phyloP scores from a whole-genome alignment of 2,113 vertebrate genomes.

The Cichladusa arquata region DNA sequence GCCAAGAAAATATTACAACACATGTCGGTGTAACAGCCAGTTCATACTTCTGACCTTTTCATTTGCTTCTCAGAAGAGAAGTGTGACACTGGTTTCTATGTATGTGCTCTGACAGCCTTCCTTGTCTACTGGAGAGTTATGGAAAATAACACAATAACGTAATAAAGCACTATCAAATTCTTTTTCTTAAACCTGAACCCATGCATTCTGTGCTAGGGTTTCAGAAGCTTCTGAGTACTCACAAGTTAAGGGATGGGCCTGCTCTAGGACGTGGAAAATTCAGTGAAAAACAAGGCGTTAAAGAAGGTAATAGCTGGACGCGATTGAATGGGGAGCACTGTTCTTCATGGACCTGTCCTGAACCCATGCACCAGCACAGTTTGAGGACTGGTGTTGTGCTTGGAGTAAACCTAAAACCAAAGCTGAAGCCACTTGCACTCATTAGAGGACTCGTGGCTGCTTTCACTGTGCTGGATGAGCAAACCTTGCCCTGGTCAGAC shows the following conservation, averaged over 20 bases:
- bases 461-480: neutral
- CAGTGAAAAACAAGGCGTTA: slow-evolving; percentile 49
- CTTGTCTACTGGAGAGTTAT: neutral
- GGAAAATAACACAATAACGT: neutral
- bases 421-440: neutral
- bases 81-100: neutral
- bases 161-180: neutral
- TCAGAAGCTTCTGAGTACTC: neutral
- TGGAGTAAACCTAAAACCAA: slow-evolving; percentile 51
- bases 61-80: neutral
- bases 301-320: slow-evolving; percentile 29
- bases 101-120: neutral
- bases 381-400: slow-evolving; percentile 34
- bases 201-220: neutral
- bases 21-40: neutral
- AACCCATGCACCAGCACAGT: neutral
- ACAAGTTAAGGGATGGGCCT: neutral
- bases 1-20: slow-evolving; percentile 15
- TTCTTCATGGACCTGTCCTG: slow-evolving; percentile 27
- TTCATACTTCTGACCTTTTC: slow-evolving; percentile 1
- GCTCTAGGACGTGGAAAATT: slow-evolving; percentile 42
- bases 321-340: slow-evolving; percentile 44
- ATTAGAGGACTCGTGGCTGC: neutral
- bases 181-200: neutral
- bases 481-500: slow-evolving; percentile 2